Evolutionary conservation across 2,888 invertebrate species (phyloP).

Genomic region (Agrochola lychnidis): DNA sequence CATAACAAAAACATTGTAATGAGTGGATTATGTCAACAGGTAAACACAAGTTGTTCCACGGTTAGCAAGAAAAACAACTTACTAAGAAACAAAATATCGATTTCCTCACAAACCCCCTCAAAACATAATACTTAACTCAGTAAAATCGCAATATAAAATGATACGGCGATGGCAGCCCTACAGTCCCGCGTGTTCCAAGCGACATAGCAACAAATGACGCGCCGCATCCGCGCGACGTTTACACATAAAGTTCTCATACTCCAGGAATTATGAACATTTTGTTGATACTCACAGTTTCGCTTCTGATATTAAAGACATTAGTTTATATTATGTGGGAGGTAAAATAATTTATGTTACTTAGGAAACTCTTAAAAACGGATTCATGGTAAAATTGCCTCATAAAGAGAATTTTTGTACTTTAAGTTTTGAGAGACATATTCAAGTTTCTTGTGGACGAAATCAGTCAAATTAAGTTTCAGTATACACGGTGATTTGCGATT

Average conservation of each 20-base stretch:
- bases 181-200: conserved; percentile 41
- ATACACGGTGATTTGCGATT: not conserved
- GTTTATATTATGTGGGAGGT: conserved; percentile 14
- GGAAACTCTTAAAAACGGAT: not conserved
- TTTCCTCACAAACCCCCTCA: not conserved
- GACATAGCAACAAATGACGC: conserved; percentile 66
- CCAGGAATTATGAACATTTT: conserved; percentile 53
- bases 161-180: conserved; percentile 47
- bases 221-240: conserved; percentile 41
- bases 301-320: conserved; percentile 18
- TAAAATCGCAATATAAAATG: conserved; percentile 21
- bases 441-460: not conserved
- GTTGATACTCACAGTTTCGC: conserved; percentile 16
- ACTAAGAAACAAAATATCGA: not conserved
- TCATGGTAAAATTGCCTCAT: not conserved
- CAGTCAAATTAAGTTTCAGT: not conserved
- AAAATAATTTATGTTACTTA: not conserved
- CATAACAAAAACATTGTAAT: too few relatives aligned
- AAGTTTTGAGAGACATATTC: not conserved
- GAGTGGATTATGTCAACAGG: too few relatives aligned
- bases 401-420: not conserved
- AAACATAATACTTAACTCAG: not conserved
- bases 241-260: conserved; percentile 50
- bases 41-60: not conserved
- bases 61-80: not conserved